Conservation (phyloP, 2,113 vertebrate species). For the Pycnonotus jocosus region DNA sequence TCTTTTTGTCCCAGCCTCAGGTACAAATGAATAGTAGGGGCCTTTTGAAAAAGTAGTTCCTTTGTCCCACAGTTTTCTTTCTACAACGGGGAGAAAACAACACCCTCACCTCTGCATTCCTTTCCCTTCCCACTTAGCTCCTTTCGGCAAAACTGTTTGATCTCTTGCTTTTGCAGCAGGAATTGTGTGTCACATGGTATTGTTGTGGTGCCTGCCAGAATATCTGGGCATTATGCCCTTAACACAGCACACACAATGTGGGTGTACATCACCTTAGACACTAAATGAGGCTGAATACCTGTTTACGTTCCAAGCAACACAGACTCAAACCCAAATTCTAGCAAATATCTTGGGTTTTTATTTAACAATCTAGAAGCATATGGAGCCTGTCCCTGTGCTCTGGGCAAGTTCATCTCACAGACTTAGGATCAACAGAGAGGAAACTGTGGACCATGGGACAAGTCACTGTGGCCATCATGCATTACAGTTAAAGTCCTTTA, state of each 20-base stretch:
- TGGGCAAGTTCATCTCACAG: background rate
- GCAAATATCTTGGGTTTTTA: background rate
- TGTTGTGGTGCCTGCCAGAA: background rate
- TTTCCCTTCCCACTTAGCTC: background rate
- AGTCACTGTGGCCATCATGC: background rate
- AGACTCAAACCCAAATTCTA: background rate
- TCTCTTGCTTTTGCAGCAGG: background rate
- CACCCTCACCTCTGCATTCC: rapidly evolving
- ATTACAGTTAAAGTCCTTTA: background rate
- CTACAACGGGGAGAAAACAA: background rate
- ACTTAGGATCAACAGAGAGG: background rate
- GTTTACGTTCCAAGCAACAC: background rate
- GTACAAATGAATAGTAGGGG: background rate
- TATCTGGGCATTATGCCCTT: background rate
- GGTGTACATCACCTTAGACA: background rate
- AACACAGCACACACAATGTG: background rate
- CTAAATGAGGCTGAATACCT: background rate
- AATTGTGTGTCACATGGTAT: background rate
- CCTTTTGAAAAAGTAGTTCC: background rate
- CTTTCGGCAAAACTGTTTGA: background rate
- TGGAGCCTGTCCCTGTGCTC: background rate
- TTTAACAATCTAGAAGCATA: background rate
- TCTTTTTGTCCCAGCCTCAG: background rate
- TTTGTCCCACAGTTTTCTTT: background rate
- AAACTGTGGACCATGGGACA: background rate